Percentiles rank a stretch among this genome's conserved stretches.
These are phyloP conservation scores for Limenitis camilla DNA, from an alignment of 2,888 invertebrate genomes.

Conservation along the genomic window DNA sequence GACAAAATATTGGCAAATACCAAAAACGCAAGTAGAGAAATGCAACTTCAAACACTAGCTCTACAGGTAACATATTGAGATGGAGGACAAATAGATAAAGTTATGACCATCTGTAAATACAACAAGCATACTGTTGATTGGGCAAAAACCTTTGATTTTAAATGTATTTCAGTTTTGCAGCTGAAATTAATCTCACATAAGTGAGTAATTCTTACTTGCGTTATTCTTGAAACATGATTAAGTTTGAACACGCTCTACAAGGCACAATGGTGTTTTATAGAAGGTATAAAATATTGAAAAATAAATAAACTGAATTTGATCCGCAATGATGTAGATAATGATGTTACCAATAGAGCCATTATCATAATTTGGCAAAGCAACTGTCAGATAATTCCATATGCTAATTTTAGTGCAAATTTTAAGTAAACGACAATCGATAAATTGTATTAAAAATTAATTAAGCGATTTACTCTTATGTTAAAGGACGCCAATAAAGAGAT, in stretches of 20 bases:
- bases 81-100: too few relatives aligned
- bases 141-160: not conserved
- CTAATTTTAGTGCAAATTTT: not conserved
- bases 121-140: not conserved
- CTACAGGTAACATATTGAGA: not conserved
- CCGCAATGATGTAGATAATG: not conserved
- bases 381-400: too few relatives aligned
- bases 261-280: slow-evolving; percentile 6
- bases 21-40: slow-evolving; percentile 15
- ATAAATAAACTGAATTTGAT: not conserved
- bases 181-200: not conserved
- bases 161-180: not conserved
- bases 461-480: not conserved
- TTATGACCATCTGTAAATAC: too few relatives aligned
- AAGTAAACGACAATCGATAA: too few relatives aligned
- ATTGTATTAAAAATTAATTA: too few relatives aligned
- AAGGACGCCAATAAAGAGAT: slow-evolving; percentile 5
- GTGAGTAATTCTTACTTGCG: not conserved
- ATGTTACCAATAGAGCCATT: not conserved
- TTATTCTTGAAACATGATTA: not conserved
- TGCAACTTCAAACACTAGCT: slow-evolving; percentile 15
- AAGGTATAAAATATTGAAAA: not conserved
- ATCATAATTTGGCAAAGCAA: not conserved
- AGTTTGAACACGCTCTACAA: slow-evolving; percentile 6
- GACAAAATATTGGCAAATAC: slow-evolving; percentile 1